Conservation (phyloP, 2,797 vertebrate genomes). For the Hemibagrus guttatus region DNA sequence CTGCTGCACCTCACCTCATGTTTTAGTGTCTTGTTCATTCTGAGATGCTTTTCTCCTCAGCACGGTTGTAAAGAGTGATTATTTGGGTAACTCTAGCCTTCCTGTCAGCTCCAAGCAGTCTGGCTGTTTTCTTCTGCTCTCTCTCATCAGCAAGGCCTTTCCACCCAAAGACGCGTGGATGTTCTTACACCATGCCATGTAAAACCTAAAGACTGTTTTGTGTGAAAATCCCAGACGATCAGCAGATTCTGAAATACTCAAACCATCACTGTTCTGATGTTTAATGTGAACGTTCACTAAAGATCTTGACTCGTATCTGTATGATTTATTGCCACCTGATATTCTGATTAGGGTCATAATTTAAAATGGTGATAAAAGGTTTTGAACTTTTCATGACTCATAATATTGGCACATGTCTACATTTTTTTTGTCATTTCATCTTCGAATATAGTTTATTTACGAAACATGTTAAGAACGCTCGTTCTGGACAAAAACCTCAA, state of each 20-base stretch:
- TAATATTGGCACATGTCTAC: not conserved
- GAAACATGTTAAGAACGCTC: not conserved
- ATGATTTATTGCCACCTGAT: not conserved
- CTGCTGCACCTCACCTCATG: not conserved
- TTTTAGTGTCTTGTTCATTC: not conserved
- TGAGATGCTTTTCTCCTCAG: conserved; percentile 5
- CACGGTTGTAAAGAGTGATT: not conserved
- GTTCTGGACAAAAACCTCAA: not conserved
- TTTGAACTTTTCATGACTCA: not conserved
- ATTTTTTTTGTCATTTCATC: not conserved
- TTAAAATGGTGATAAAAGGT: not conserved
- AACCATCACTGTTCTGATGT: not conserved
- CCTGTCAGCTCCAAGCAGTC: not conserved
- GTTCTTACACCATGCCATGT: not conserved
- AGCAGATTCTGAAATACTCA: not conserved
- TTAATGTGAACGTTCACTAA: not conserved
- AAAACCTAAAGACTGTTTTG: not conserved
- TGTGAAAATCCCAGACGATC: not conserved
- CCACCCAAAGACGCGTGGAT: not conserved
- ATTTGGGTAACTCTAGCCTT: not conserved
- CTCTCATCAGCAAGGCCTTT: not conserved
- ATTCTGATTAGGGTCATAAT: not conserved
- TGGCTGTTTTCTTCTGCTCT: not conserved
- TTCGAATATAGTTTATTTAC: not conserved
- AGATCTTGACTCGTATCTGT: not conserved